A percentile compares a stretch with the other conserved stretches of the same genome.
Evolutionary conservation across 2,888 invertebrate species (phyloP).

Genomic region (Geophilus truncorum): DNA sequence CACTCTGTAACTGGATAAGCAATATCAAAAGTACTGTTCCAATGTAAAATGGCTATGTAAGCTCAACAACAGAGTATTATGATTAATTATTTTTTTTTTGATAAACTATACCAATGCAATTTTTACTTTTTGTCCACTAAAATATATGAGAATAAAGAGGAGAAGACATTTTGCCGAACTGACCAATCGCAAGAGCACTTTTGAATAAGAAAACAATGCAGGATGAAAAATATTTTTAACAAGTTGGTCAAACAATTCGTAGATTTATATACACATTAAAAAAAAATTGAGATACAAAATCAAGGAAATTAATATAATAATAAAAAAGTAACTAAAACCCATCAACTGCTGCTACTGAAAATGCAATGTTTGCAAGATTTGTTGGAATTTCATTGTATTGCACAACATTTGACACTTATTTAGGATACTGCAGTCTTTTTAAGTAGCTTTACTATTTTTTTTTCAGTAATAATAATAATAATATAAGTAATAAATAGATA

Average conservation of each 20-base stretch:
- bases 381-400: neutral
- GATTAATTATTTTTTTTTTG: slow-evolving; percentile 30
- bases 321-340: neutral
- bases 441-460: neutral
- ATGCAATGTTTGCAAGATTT: neutral
- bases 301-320: neutral
- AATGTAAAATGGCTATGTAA: slow-evolving; percentile 35
- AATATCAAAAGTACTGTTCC: slow-evolving; percentile 35
- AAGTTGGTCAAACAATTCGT: slow-evolving; percentile 25
- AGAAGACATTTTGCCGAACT: slow-evolving; percentile 33
- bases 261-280: neutral
- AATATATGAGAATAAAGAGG: slow-evolving; percentile 23
- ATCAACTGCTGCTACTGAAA: neutral
- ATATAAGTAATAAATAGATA: neutral
- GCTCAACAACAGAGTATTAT: slow-evolving; percentile 35
- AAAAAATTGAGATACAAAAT: neutral
- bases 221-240: slow-evolving; percentile 30
- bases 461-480: no score
- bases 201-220: slow-evolving; percentile 34
- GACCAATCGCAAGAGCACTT: slow-evolving; percentile 35
- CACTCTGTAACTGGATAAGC: slow-evolving; percentile 35
- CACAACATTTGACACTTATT: neutral
- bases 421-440: neutral
- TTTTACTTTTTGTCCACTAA: neutral
- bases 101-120: slow-evolving; percentile 30